Base-by-base conservation (phyloP, 1,140 invertebrate genomes). In the Teleogryllus occipitalis region DNA sequence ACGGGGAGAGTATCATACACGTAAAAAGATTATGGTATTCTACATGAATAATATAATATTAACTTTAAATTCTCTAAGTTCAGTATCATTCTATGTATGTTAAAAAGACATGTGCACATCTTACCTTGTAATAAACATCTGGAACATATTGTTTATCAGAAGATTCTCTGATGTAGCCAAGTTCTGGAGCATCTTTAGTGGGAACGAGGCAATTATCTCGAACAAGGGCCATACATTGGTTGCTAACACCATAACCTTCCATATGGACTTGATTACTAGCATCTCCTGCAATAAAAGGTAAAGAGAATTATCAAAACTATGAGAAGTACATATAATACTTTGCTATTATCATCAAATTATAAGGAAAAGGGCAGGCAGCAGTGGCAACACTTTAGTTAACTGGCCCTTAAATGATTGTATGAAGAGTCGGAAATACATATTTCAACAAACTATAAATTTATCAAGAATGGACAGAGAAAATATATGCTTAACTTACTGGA, bases 241-340 rank as follows among this genome's bases (percentile, higher is more conserved):
- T 96, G 21, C 97, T 99, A 76, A 99, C 97, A 88, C 98, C 96
- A 88, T 99, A 99, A 22, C 97, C 98, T 86, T 98, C 97, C 93
- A 99, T 98, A 85, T 99, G 96, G 78, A 99, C 96, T 87, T 98
- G 95, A 85, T 97, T 94, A 80, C 90, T 91, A 83, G 90, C 89
- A 87, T 98, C 97, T 82, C 97, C 95, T 96, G 84, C 21, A 48
- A 7, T 18, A 49, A 18, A 21, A 77, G 8, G 47, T 15, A 48
- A 77, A 10, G 22, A 49, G 14, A 7, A n/a, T n/a, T 15, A 75
- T 3, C 7, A 75, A 39, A 21, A 21, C 27, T 39, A 7, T 10
- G 22, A 27, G 8, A 74, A 74, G 8, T 10, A 21, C 8, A n/a
- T 74, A 18, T 10, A 74, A 74, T 15, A 65, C 54, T 65, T 65